Conservation (phyloP, 2,888 invertebrate genomes). For the Crocallis elinguaria region DNA sequence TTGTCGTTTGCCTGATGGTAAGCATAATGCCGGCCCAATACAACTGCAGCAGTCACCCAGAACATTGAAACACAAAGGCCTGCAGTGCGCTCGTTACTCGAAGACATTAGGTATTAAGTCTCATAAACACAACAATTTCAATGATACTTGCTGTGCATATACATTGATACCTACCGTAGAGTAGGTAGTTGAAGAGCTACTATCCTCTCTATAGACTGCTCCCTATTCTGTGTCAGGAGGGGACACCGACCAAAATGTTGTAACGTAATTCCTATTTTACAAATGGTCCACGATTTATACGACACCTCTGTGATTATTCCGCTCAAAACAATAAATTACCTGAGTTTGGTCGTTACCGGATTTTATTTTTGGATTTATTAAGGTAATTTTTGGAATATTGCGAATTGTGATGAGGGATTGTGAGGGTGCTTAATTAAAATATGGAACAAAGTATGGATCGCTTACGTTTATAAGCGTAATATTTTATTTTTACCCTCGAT, state of each 20-base stretch:
- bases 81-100: no score
- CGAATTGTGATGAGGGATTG: constrained; percentile 39
- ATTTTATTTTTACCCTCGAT: no score
- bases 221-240: constrained; percentile 35
- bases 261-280: constrained; percentile 82
- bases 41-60: no score
- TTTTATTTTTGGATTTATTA: constrained; percentile 80
- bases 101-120: no score
- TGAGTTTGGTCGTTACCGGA: constrained; percentile 69
- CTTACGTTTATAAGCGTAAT: no score
- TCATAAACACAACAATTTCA: no score
- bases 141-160: no score
- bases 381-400: constrained; percentile 66
- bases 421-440: constrained; percentile 22
- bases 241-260: constrained; percentile 65
- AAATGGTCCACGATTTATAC: constrained; percentile 83
- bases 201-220: neutral
- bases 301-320: constrained; percentile 82
- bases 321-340: constrained; percentile 79
- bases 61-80: no score
- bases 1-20: no score
- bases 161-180: no score
- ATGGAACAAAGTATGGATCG: neutral
- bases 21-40: no score
- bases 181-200: neutral